Evolutionary conservation across 2,888 invertebrate species (phyloP), one percentile per base, ranked within the genome.

Genomic region (Oligia fasciuncula): DNA sequence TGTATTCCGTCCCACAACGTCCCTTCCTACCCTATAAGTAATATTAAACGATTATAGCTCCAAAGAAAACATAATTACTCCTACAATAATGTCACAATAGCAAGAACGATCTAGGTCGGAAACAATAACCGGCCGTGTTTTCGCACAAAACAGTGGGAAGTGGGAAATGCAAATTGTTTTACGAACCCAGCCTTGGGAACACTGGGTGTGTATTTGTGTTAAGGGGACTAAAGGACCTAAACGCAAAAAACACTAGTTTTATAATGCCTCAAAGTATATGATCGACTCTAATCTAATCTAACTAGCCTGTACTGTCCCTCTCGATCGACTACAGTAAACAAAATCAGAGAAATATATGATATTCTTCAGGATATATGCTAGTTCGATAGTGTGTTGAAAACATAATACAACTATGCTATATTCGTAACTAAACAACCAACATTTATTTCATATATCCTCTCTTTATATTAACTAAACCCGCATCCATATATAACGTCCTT

Each of bases 131-230:
- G 23, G 60, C 72, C 68, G 77, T 87, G 79, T 87, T 85, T 79
- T 79, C 75, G 49, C 80, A 77, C 80, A 80, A 87, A 87, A 87
- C 80, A 80, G 71, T 77, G 71, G 62, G 63, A 81, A 80, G 71
- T 77, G 71, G 62, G 63, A 81, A 84, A 86, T 82, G 86, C 85
- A 87, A 85, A 86, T 85, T 78, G 83, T 71, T 83, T 80, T 79
- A 86, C 77, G 76, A 81, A 82, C 63, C 43, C 54, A 46, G 70
- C 73, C 86, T 77, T 78, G 68, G 77, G 40, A 11, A 68, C 43
- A 9, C 49, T 73, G 63, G 76, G 74, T 66, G 79, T 83, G 79
- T 85, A 83, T 83, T 77, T 79, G 60, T 62, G 68, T 71, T 35
- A 35, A 3, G 35, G 35, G 35, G 35, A 35, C 4, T 35, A 35